Percentiles rank a stretch among this genome's conserved stretches.
phyloP scores from a whole-genome alignment of 2,888 invertebrate genomes.

The Brassicogethes aeneus region DNA sequence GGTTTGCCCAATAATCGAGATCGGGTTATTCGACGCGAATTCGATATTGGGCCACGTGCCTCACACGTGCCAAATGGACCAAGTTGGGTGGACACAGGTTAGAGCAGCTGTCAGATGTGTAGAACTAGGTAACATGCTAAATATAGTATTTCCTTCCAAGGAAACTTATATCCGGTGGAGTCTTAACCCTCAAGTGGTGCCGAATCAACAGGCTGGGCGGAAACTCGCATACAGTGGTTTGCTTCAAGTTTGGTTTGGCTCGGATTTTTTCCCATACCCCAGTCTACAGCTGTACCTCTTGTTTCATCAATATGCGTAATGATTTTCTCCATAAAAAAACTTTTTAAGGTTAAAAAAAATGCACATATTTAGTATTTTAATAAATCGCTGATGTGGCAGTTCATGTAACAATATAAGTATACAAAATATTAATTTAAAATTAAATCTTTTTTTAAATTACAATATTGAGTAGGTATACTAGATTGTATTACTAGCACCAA shows the following conservation, averaged over 20 bases:
- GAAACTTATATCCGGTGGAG: constrained; percentile 36
- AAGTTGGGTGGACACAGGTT: constrained; percentile 32
- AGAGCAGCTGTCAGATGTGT: constrained; percentile 33
- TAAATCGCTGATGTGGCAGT: too few relatives aligned
- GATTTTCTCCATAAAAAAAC: too few relatives aligned
- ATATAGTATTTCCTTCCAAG: constrained; percentile 35
- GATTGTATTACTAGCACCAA: too few relatives aligned
- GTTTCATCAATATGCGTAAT: too few relatives aligned
- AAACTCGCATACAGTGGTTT: constrained; percentile 34
- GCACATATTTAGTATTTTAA: too few relatives aligned
- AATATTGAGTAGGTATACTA: too few relatives aligned
- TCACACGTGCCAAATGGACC: constrained; percentile 27
- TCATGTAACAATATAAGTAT: too few relatives aligned
- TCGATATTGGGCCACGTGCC: constrained; percentile 25
- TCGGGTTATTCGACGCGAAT: not conserved
- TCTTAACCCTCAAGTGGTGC: constrained; percentile 36
- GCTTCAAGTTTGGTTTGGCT: too few relatives aligned
- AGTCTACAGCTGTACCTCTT: constrained; percentile 16
- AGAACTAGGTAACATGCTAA: constrained; percentile 35
- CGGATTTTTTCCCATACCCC: too few relatives aligned
- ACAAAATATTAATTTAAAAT: too few relatives aligned
- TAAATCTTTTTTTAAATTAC: too few relatives aligned
- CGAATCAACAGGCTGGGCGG: constrained; percentile 39
- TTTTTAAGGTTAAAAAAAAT: too few relatives aligned
- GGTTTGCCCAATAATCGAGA: not conserved